Evolutionary conservation across 1,140 invertebrate species (phyloP).

Genomic region (Drosophila lacteicornis): DNA sequence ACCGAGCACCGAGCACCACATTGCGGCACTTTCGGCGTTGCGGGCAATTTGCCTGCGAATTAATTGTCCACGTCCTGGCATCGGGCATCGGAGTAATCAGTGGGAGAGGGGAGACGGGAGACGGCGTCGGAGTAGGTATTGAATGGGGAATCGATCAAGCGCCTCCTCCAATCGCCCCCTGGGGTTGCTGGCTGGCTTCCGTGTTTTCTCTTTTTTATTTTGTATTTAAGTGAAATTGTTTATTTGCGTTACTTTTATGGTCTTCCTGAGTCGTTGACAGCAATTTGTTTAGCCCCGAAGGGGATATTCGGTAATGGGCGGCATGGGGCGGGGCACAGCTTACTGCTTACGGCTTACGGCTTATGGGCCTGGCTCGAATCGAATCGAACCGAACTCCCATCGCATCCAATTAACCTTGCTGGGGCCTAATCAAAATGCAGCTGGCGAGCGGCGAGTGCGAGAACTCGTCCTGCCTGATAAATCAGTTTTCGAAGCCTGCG

Average conservation of each 20-base stretch:
- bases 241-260: constrained; percentile 77
- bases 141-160: constrained; percentile 64
- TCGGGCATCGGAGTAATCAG: no score
- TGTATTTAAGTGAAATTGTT: constrained; percentile 73
- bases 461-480: constrained; percentile 31
- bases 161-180: constrained; percentile 21
- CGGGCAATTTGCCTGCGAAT: constrained; percentile 68
- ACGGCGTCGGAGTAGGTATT: constrained; percentile 3
- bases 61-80: constrained; percentile 59
- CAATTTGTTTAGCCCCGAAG: constrained; percentile 58
- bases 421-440: constrained; percentile 78
- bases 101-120: no score
- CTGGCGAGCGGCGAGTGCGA: constrained; percentile 6
- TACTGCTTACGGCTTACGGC: neutral
- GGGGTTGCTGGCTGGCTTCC: constrained; percentile 18
- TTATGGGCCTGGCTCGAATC: constrained; percentile 17
- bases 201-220: constrained; percentile 49
- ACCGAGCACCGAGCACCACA: constrained; percentile 3
- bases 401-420: constrained; percentile 79
- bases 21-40: constrained; percentile 49
- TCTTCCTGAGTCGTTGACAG: constrained; percentile 66
- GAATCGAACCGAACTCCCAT: constrained; percentile 33
- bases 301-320: constrained; percentile 32
- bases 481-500: constrained; percentile 34
- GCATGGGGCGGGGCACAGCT: neutral